Base-by-base conservation (phyloP, 2,888 invertebrate species). In the Trissolcus brochymenae region DNA sequence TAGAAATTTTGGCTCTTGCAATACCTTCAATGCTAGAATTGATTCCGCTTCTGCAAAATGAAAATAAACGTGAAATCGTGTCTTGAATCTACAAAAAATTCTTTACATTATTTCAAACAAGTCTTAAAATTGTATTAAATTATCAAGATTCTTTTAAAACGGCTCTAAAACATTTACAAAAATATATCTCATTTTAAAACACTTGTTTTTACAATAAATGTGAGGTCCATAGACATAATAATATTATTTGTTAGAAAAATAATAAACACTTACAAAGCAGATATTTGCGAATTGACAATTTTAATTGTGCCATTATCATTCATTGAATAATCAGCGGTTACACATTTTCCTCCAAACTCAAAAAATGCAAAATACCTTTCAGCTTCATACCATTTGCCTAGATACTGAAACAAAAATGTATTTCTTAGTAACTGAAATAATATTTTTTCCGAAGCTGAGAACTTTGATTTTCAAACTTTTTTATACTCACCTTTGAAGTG, bases 301-400 rank as follows among this genome's bases (percentile, higher is more conserved):
- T 84, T 87, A 13, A 91, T 79, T 3, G 88, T 84, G 7, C 89
- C 89, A 78, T 90, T 91, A 82, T 86, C 90, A 81, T 83, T 89
- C 76, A 82, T 83, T 78, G 87, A 90, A 87, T 95, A 95, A 72
- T 91, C 91, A 0, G 95, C 94, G 2, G 93, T 93, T 61, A 94
- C 92, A 85, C 95, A 95, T 84, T 93, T 93, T 35, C 94, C 94
- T 4, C 93, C 94, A 7, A 94, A 87, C 87, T 95, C 93, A 86
- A 94, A 94, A n/a, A 94, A 83, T 51, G 94, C 93, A 83, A 94
- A 94, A 87, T 95, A 95, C 82, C 93, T 92, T 82, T 94, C 93
- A 16, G 92, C 91, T 87, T 95, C 95, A 84, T 93, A 95, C 95
- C 95, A 95, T 83, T 92, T 92, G 49, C 95, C 95, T 84, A 93